Percentiles rank a stretch among this genome's conserved stretches.
phyloP scores from a whole-genome alignment of 2,113 vertebrate species.

The Balaeniceps rex region DNA sequence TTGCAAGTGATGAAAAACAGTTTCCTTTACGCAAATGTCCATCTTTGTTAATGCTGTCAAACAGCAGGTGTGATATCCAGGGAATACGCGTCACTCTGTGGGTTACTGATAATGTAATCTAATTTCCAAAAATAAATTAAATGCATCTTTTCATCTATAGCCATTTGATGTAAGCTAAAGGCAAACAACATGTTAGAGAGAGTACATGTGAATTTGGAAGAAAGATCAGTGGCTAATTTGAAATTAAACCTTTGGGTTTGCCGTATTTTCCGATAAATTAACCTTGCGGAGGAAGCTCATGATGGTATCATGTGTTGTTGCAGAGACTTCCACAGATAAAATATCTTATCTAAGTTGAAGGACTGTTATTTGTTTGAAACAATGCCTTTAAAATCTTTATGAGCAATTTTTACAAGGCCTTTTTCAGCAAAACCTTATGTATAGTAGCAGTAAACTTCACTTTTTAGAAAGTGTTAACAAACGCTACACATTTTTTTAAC shows the following conservation, averaged over 20 bases:
- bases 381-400: background rate
- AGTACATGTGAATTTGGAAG: background rate
- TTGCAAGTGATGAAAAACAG: conserved; percentile 62
- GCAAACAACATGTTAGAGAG: background rate
- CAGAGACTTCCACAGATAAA: background rate
- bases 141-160: conserved; percentile 18
- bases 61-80: conserved; percentile 19
- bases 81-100: background rate
- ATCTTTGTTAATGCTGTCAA: conserved; percentile 26
- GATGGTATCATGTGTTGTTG: background rate
- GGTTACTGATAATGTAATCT: conserved; percentile 44
- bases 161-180: background rate
- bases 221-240: background rate
- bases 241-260: background rate
- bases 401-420: background rate
- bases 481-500: background rate
- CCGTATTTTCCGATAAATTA: background rate
- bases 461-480: background rate
- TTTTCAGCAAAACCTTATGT: background rate
- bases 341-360: background rate
- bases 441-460: background rate
- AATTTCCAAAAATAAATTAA: conserved; percentile 56
- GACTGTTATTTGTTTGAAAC: background rate
- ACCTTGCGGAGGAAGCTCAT: background rate
- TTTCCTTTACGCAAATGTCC: conserved; percentile 45